phyloP scores from a whole-genome alignment of 2,797 vertebrate genomes.

The Spheniscus humboldti region DNA sequence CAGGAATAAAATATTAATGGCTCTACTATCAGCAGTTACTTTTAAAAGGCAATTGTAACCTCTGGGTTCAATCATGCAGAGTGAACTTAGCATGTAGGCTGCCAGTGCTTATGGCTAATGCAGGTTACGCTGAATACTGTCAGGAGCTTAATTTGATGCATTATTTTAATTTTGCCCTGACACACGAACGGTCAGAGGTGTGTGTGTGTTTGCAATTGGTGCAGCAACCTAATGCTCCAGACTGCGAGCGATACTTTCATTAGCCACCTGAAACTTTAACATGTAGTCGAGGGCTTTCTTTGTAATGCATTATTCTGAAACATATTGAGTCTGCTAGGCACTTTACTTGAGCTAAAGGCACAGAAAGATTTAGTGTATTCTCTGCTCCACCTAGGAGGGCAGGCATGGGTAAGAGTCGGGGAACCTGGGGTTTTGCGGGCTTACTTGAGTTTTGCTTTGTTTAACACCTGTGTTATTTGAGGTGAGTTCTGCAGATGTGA shows the following conservation, averaged over 20 bases:
- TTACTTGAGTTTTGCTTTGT: neutral
- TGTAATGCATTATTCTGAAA: neutral
- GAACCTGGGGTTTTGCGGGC: neutral
- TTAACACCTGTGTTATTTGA: neutral
- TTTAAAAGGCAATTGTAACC: neutral
- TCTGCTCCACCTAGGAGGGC: neutral
- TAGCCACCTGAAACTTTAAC: neutral
- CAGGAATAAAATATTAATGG: neutral
- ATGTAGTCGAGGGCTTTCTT: neutral
- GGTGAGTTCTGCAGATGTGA: neutral
- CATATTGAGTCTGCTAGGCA: neutral
- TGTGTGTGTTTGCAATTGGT: neutral
- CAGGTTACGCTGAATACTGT: neutral
- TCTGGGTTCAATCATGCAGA: neutral
- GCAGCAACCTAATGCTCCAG: neutral
- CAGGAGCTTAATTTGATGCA: neutral
- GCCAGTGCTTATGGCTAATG: neutral
- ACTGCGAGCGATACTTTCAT: rapidly evolving
- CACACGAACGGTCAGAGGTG: neutral
- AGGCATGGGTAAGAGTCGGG: neutral
- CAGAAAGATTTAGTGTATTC: neutral
- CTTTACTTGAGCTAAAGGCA: neutral
- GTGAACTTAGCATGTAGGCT: neutral
- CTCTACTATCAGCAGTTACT: neutral
- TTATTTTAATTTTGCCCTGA: neutral